Evolutionary conservation across 1,140 invertebrate genomes (phyloP).

Genomic region (Drosophila watanabei): DNA sequence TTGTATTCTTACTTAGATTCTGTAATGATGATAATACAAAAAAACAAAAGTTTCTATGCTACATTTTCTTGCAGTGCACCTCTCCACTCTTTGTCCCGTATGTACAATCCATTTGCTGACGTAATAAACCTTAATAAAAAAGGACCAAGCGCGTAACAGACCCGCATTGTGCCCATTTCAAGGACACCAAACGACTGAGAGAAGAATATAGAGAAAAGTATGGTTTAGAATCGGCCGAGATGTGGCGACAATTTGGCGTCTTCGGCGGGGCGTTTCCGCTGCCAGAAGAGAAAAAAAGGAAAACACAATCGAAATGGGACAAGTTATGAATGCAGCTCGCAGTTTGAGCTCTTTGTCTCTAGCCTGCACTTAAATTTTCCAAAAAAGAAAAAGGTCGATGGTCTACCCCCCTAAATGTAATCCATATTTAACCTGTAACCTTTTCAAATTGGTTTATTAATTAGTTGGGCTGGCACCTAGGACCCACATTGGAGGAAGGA

Average conservation of each 20-base stretch:
- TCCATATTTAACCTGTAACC: slow-evolving; percentile 16
- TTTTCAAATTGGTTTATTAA: slow-evolving; percentile 76
- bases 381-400: no score
- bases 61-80: background rate
- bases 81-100: background rate
- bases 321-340: slow-evolving; percentile 24
- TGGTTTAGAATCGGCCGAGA: background rate
- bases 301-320: slow-evolving; percentile 28
- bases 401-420: background rate
- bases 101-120: slow-evolving; percentile 52
- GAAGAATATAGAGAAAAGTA: background rate
- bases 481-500: slow-evolving; percentile 5
- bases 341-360: background rate
- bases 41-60: background rate
- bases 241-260: slow-evolving; percentile 51
- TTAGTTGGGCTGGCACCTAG: slow-evolving; percentile 35
- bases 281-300: background rate
- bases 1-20: no score
- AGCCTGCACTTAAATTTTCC: slow-evolving; percentile 1
- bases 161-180: slow-evolving; percentile 66
- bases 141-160: slow-evolving; percentile 48
- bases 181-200: slow-evolving; percentile 42
- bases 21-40: no score
- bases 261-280: slow-evolving; percentile 8
- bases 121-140: slow-evolving; percentile 76